Base-by-base conservation (phyloP, 2,888 invertebrate species). In the Hydraecia micacea region DNA sequence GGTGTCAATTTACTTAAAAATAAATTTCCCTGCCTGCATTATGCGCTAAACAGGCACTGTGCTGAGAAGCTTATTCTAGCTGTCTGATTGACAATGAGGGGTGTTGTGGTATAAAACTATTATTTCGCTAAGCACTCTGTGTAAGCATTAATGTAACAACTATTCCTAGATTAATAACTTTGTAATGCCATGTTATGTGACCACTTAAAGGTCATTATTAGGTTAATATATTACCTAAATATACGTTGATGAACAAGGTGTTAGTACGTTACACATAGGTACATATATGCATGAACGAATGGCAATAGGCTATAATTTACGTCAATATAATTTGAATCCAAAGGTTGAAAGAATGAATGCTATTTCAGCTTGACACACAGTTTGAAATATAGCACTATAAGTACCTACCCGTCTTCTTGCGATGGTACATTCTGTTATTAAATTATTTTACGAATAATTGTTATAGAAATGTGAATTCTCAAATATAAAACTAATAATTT, bases 191-290 rank as follows among this genome's bases (percentile, higher is more conserved):
- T 62, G 25, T 75, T 49, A 62, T 39, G 36, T 39, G 81, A 18
- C 46, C 42, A 46, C 55, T 55, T 55, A 21, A 55, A 73, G 73
- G 18, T 55, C 3, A 36, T 63, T 80, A 52, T 7, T 18, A 32
- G 42, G n/a, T 52, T 46, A 13, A 11, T 52, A 9, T 49, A 46
- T 65, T 11, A 21, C 21, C 21, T 52, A 60, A 1, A 21, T 15
- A 21, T 18, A 80, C 15, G 46, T 28, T 42, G 11, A 32, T 18
- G 25, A 62, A 55, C 36, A 46, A 46, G 55, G n/a, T 46, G 11
- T 58, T 46, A 32, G 32, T 32, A 3, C 3, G 32, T 32, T 32
- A 32, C 32, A 32, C 7, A 21, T 28, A 36, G 25, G 3, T 18
- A 39, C 15, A 25, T 65, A 39, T n/a, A 25, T 65, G 15, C 15